Percentiles rank a stretch among this genome's conserved stretches.
phyloP scores from a whole-genome alignment of 2,888 invertebrate species.

The Drosophila mercatorum region DNA sequence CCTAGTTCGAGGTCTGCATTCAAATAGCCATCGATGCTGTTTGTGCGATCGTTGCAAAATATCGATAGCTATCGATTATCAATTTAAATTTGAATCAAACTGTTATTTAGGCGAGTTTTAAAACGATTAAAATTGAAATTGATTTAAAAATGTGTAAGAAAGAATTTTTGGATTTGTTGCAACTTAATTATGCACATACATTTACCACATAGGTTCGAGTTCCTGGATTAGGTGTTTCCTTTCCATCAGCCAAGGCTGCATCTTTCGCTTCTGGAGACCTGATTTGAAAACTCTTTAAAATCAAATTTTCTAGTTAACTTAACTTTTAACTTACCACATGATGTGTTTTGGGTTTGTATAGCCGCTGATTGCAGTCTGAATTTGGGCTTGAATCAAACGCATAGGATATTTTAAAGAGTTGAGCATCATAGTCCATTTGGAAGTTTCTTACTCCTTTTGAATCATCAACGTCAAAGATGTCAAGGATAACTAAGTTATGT shows the following conservation, averaged over 20 bases:
- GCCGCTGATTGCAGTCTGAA: neutral
- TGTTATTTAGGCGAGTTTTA: neutral
- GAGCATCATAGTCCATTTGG: neutral
- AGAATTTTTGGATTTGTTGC: neutral
- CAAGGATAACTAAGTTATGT: conserved; percentile 6
- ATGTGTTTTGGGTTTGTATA: conserved; percentile 20
- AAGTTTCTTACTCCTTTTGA: neutral
- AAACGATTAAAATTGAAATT: too few relatives aligned
- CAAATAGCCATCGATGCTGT: conserved; percentile 9
- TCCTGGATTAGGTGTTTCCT: conserved; percentile 58
- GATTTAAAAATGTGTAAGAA: too few relatives aligned
- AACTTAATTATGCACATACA: neutral
- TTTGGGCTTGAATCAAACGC: neutral
- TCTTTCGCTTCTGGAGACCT: conserved; percentile 32
- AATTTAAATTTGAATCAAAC: neutral
- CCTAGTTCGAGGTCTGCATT: conserved; percentile 35
- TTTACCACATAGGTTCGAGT: conserved; percentile 59
- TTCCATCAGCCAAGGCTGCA: conserved; percentile 27
- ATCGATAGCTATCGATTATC: conserved; percentile 10
- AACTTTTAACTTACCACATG: conserved; percentile 44
- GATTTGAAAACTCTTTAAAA: too few relatives aligned
- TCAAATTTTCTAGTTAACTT: neutral
- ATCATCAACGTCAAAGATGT: neutral
- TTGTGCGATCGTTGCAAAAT: conserved; percentile 34
- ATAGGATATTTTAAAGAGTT: neutral